Conservation (phyloP, 2,888 invertebrate species). For the Pecten maximus region DNA sequence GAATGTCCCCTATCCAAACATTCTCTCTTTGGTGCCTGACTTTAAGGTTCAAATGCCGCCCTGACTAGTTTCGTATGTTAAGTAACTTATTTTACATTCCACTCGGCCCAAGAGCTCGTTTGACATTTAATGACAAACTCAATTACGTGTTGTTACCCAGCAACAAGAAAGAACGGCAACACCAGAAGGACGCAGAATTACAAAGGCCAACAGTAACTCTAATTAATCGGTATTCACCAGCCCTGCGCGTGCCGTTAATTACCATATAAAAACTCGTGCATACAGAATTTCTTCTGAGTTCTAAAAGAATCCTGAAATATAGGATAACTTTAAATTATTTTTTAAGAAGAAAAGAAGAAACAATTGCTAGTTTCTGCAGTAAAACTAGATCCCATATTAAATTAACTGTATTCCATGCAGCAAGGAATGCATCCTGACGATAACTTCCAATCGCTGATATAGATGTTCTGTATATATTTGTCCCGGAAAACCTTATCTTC, state of each 20-base stretch:
- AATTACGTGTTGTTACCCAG: background rate
- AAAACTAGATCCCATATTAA: too few species aligned
- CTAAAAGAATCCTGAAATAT: background rate
- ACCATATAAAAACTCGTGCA: background rate
- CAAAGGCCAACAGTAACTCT: background rate
- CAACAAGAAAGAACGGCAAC: background rate
- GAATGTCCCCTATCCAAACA: background rate
- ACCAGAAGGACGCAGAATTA: background rate
- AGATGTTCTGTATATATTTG: too few species aligned
- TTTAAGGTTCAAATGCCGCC: background rate
- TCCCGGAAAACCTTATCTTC: too few species aligned
- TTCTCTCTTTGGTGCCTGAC: background rate
- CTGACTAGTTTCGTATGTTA: background rate
- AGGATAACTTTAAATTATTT: background rate
- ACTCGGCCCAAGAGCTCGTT: background rate
- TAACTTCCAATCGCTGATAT: too few species aligned
- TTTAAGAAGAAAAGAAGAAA: background rate
- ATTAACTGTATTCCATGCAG: too few species aligned
- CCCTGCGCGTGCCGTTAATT: background rate
- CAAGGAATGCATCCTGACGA: too few species aligned
- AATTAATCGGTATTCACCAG: background rate
- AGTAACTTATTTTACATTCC: background rate
- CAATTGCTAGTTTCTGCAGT: too few species aligned
- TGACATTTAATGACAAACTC: slow-evolving; percentile 32
- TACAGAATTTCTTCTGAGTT: background rate